Base-by-base conservation (phyloP, 1,140 invertebrate species). In the Matsumurasca onukii region DNA sequence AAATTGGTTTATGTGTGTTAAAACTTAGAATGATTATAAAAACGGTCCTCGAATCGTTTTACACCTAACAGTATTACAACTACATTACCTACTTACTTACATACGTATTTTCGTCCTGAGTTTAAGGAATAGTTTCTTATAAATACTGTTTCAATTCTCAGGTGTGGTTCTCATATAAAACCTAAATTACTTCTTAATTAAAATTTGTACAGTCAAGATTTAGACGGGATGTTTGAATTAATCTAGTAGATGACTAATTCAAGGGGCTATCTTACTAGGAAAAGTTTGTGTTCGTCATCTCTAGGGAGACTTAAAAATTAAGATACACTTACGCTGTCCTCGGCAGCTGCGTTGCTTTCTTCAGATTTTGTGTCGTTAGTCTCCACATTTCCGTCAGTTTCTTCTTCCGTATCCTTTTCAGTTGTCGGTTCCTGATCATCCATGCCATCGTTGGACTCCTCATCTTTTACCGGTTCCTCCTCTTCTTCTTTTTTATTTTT, bases 131-230 rank as follows among this genome's bases (percentile, higher is more conserved):
- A 59, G 25, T 59, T 59, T n/a, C 25, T 27, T 29, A 59, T 2
- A 27, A 59, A 59, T 59, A 59, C 55, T 59, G 55, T 59, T 51
- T 59, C 34, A 39, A 9, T 52, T 59, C 9, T 3, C 25, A 59
- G n/a, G 15, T 27, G 15, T 25, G 24, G 15, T 27, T 51, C 24
- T 59, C 55, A 27, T 59, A 59, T 24, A 59, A 59, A 59, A 59
- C 22, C 24, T 22, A 59, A 12, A n/a, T 59, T 29, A 59, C 30
- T 59, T 27, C 22, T 27, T 59, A 27, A 59, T 59, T 59, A 12
- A 59, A 59, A 59, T 59, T 59, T 59, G 55, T 59, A 59, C 55
- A 59, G 55, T 59, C 55, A 59, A 15, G 55, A 59, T 59, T 59
- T 27, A 29, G 30, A 9, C 34, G 17, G 34, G 5, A 39, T 5